Base-by-base conservation (phyloP, 2,797 vertebrate genomes). In the Necrosyrtes monachus region DNA sequence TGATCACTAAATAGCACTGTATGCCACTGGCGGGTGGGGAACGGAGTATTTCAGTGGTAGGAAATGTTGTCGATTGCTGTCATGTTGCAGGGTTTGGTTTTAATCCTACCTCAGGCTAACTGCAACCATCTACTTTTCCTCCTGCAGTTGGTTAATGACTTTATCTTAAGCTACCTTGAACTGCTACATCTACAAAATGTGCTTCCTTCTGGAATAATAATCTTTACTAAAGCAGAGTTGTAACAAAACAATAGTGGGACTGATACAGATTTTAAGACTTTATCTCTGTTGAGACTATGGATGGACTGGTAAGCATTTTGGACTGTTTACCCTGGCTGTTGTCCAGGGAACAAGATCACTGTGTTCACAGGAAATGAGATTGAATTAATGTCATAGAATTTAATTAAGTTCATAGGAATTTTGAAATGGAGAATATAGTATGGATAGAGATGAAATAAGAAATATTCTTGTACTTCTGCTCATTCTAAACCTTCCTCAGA, bases 1-100 rank as follows among this genome's bases (percentile, higher is more conserved):
- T 1, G 35, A 1, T 16, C 43, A 1, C 65, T 27, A 3, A 9
- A 3, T 3, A 13, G 74, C 74, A 0, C 25, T 1, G 7, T 2
- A 2, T 10, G 48, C 37, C 46, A 3, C 45, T 10, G 50, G 39
- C 7, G 10, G 45, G 78, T 75, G 9, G 92, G 80, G 79, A 2
- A 3, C 3, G 2, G 62, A 6, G 56, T 1, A 2, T 27, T 50
- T 8, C 53, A 7, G 23, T 0, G 76, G 74, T 48, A n/a, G 85
- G 89, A 53, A 20, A 4, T 6, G 57, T 35, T 35, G 79, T 73
- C 39, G 0, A 2, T 45, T 3, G 8, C 68, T 84, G n/a, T 1
- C 8, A 0, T 4, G 27, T 6, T 2, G 41, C 41, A 31, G 79
- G 75, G 37, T 41, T 60, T 46, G 92, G 50, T 4, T 73, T 48